Conservation (phyloP, 2,797 vertebrate genomes). For the Anguilla anguilla region DNA sequence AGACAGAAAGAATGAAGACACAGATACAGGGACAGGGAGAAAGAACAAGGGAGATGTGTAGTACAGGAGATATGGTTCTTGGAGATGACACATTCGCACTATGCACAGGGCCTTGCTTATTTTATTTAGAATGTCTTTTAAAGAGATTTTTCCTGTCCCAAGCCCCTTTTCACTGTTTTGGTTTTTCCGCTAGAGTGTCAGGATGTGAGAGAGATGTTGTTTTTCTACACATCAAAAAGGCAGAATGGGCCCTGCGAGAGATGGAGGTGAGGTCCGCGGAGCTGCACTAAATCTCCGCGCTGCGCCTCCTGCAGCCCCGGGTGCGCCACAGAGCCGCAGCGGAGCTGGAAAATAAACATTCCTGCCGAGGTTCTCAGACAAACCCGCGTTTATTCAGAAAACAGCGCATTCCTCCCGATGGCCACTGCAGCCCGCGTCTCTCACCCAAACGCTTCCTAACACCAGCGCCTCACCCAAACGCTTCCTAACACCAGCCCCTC, state of each 20-base stretch:
- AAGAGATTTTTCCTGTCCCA: slow-evolving; percentile 47
- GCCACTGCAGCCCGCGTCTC: neutral
- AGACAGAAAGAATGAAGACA: neutral
- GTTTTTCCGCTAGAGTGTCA: slow-evolving; percentile 70
- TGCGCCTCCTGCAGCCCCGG: slow-evolving; percentile 40
- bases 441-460: neutral
- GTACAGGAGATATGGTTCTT: slow-evolving; percentile 12
- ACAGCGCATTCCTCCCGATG: slow-evolving; percentile 15
- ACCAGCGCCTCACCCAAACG: neutral
- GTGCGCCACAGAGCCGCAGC: slow-evolving; percentile 69
- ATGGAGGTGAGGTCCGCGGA: slow-evolving; percentile 52
- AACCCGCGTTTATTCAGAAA: slow-evolving; percentile 39
- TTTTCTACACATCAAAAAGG: slow-evolving; percentile 30
- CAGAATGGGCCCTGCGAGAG: slow-evolving; percentile 41
- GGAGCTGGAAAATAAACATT: slow-evolving; percentile 79
- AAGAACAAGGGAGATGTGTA: neutral
- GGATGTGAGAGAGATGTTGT: slow-evolving; percentile 60
- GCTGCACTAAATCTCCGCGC: slow-evolving; percentile 53
- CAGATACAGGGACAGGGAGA: neutral
- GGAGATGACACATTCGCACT: neutral
- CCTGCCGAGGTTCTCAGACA: slow-evolving; percentile 60
- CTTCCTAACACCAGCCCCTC: neutral
- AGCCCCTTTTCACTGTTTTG: slow-evolving; percentile 58
- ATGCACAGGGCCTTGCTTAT: neutral
- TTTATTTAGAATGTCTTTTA: slow-evolving; percentile 19